A percentile compares a stretch with the other conserved stretches of the same genome.
Evolutionary conservation across 2,797 vertebrate genomes (phyloP).

Genomic region (Xiphophorus birchmanni): DNA sequence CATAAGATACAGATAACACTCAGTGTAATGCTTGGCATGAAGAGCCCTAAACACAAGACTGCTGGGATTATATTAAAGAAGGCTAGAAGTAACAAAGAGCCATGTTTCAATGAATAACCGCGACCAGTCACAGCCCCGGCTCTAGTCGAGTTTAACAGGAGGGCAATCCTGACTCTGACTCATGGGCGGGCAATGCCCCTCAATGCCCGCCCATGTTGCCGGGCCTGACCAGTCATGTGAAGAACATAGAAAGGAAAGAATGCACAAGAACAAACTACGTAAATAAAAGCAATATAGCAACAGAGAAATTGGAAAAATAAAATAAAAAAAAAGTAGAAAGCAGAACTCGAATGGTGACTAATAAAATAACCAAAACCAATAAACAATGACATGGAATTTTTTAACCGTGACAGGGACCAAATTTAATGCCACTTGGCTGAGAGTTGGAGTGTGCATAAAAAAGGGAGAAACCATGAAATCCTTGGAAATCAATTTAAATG

Average conservation of each 20-base stretch:
- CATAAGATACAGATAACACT: background rate
- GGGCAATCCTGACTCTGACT: no score
- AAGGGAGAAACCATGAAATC: background rate
- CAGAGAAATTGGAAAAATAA: background rate
- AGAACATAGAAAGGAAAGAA: background rate
- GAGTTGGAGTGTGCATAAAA: background rate
- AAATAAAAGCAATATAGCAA: background rate
- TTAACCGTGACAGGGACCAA: background rate
- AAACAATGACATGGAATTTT: background rate
- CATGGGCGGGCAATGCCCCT: no score
- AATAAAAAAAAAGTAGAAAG: background rate
- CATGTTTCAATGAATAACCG: background rate
- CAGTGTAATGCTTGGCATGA: background rate
- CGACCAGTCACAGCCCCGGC: no score
- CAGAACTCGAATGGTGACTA: background rate
- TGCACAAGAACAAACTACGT: background rate
- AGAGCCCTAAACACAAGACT: background rate
- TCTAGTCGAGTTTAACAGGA: no score
- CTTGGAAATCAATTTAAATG: background rate
- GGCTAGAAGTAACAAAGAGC: background rate
- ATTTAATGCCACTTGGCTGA: background rate
- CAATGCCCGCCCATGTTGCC: no score
- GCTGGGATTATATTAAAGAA: background rate
- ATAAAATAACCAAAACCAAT: background rate
- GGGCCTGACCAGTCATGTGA: background rate